phyloP scores from a whole-genome alignment of 2,888 invertebrate genomes.

The Acronicta aceris region DNA sequence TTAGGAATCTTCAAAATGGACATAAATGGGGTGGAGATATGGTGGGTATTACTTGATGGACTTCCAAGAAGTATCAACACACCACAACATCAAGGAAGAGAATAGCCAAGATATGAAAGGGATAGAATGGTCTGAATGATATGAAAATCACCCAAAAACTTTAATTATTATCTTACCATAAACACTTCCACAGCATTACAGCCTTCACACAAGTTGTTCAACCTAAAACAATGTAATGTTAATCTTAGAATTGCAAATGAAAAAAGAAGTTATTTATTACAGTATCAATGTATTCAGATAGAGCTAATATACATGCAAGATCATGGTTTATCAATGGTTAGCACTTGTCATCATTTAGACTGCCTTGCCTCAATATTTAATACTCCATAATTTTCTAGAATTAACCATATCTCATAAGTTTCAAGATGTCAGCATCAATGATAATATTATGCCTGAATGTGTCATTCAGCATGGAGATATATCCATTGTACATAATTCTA shows the following conservation, averaged over 20 bases:
- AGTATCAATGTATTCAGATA: slow-evolving; percentile 71
- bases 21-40: no score
- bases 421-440: no score
- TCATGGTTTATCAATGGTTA: slow-evolving; percentile 85
- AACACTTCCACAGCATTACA: slow-evolving; percentile 2
- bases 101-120: not conserved
- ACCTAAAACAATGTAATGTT: slow-evolving; percentile 22
- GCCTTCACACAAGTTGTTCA: not conserved
- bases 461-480: no score
- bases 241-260: not conserved
- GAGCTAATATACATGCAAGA: slow-evolving; percentile 89
- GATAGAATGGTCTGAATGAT: not conserved
- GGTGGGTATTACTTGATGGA: no score
- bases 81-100: no score
- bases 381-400: no score
- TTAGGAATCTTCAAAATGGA: no score
- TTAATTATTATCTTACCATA: slow-evolving; percentile 29
- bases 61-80: no score
- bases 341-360: slow-evolving; percentile 83
- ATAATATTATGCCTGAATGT: no score
- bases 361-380: no score
- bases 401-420: no score
- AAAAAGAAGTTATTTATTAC: not conserved
- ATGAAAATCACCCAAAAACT: not conserved
- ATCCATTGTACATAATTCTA: no score